Base-by-base conservation (phyloP, 2,113 vertebrate genomes). In the Rhinopomastus cyanomelas region DNA sequence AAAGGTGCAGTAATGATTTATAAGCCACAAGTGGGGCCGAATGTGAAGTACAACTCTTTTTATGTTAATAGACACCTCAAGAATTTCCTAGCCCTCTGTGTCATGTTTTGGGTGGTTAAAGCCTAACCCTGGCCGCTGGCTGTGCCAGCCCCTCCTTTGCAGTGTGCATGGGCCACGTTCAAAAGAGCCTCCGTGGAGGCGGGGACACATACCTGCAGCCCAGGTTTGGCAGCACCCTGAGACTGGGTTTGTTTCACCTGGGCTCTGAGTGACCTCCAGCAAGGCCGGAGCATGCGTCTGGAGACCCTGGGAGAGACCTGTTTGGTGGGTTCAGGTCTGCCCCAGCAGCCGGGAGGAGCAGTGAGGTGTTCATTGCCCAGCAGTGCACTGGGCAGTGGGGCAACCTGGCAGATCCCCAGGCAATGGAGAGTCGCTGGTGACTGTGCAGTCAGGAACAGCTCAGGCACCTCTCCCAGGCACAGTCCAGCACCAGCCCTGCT, bases 1-100 rank as follows among this genome's bases (percentile, higher is more conserved):
- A 94, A 94, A 81, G 76, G 86, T 48, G 80, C 85, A 91, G 90
- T 93, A 94, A 95, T 93, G 85, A 92, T 94, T 95, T 92, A 93
- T 95, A 94, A 94, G 85, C 82, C 72, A 15, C 85, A 94, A 95
- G 88, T 68, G 67, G 59, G 74, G 88, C 85, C 1, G 1, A 89
- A 89, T 0, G 1, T 78, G 44, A 91, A 89, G 73, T 71, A 65
- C 1, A 27, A 60, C 61, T 91, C 88, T 81, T 91, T 90, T 85
- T 78, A 74, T 86, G 88, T 94, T 95, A 81, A 65, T 74, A 51
- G 85, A 71, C 80, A 76, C 93, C 89, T 92, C 75, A 80, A 89
- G 89, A 94, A 87, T 92, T 93, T 91, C 83, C 73, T 87, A 69
- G 85, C 61, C 42, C 69, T 81, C 67, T 1, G 1, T 69, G 73